Base-by-base conservation (phyloP, 2,113 vertebrate genomes). In the Zapus hudsonius region DNA sequence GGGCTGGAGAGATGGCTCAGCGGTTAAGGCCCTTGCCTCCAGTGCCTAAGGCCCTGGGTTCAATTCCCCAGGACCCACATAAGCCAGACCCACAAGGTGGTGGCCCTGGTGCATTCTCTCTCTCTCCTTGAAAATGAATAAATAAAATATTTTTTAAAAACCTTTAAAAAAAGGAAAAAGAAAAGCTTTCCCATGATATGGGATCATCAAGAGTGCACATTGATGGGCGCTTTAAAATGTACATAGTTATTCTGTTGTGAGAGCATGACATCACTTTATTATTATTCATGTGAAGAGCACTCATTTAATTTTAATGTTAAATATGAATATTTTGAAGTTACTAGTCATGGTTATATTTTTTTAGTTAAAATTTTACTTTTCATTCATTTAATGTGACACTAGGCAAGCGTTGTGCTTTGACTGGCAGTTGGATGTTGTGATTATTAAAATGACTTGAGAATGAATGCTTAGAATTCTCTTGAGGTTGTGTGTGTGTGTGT, bases 261-360 rank as follows among this genome's bases (percentile, higher is more conserved):
- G 25, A 33, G 9, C 6, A 40, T 27, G 20, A 5, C 36, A 16
- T 87, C 36, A 22, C 36, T 57, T 85, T 70, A 44, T 0, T 36
- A 69, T 70, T 47, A 89, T 91, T 70, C 40, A 25, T 33, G 31
- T 75, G 70, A 81, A n/a, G 2, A 64, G 36, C 12, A 23, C 33
- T 79, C 15, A 76, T 79, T 75, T 87, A 74, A 91, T 70, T 92
- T 89, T 33, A 66, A 91, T 44, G 13, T 89, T 84, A 95, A 83
- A 29, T 84, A 40, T 59, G 29, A 84, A 36, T 76, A 80, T 74
- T 89, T 88, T 55, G n/a, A 87, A 27, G 61, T 64, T 88, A 70
- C 27, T 31, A 40, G 52, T 63, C 79, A 22, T 70, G 33, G 69
- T 85, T 87, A 12, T 75, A 7, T 36, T 82, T 89, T 72, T 81